Conservation (phyloP, 2,888 invertebrate species). For the Tenthredo notha region DNA sequence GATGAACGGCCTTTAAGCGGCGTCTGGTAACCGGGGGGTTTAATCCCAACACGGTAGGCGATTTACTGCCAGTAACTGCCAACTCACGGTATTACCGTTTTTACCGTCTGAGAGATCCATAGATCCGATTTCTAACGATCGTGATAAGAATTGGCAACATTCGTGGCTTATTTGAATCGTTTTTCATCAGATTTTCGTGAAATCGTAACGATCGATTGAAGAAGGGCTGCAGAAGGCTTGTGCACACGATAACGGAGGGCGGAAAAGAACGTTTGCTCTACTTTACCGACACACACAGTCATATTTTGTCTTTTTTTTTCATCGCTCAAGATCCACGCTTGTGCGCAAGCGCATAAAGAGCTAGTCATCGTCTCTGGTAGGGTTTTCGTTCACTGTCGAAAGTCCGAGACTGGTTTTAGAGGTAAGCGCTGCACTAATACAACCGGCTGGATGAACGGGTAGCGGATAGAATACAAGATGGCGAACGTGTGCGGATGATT, state of each 20-base stretch:
- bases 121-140: not conserved
- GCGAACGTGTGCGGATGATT: conserved; percentile 70
- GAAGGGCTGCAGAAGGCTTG: not conserved
- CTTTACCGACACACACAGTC: not conserved
- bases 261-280: not conserved
- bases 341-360: not conserved
- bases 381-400: conserved; percentile 39
- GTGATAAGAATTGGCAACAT: not conserved
- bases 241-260: not conserved
- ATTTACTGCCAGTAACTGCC: not conserved
- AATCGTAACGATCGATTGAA: not conserved
- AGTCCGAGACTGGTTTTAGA: conserved; percentile 51
- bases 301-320: not conserved
- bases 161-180: not conserved
- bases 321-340: not conserved
- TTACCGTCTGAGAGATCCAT: not conserved
- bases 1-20: not conserved
- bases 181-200: not conserved
- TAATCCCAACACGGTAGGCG: not conserved
- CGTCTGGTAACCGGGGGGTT: not conserved
- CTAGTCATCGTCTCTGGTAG: conserved; percentile 34
- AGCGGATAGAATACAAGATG: conserved; percentile 67
- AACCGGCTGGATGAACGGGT: conserved; percentile 18
- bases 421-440: conserved; percentile 35
- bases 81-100: not conserved